Evolutionary conservation across 2,888 invertebrate species (phyloP), one percentile per base, ranked within the genome.

Genomic region (Cryptocephalus moraei): DNA sequence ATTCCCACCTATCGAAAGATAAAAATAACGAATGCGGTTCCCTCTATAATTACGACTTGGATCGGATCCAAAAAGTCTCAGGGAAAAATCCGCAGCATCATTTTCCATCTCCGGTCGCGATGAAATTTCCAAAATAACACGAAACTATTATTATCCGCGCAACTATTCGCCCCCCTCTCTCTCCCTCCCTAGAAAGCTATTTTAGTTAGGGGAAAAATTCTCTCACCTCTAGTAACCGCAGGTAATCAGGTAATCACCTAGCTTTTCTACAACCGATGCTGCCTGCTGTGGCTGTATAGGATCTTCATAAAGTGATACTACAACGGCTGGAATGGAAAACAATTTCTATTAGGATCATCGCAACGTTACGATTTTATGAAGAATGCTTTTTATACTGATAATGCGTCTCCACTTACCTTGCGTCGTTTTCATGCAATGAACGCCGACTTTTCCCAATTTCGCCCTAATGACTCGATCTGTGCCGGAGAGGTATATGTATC

Each of bases 211-310:
- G 39, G 39, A 11, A 44, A 39, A 46, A 32, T 34, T 43, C 11
- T 62, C 67, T 66, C 57, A 80, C 80, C 80, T 82, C 84, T 91
- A 92, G 86, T 90, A 91, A 83, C 91, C 91, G 83, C 91, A 91
- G 80, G 83, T 85, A 80, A 91, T 84, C 82, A 92, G 86, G 85
- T 92, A 92, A 76, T 92, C 92, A 80, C 92, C 91, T 82, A 92
- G 82, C 82, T 91, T 91, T 84, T 92, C 92, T 75, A 91, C 91
- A 77, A 92, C 90, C 65, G 91, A 91, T 75, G 92, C 92, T 71
- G 91, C 91, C 79, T 92, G 92, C 77, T 92, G 91, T 75, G 92
- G 91, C 79, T 91, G 91, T 75, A 91, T 91, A 72, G 91, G 91
- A 78, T 92, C 91, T 84, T 91, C 90, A 73, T 92, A 92, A 73